Evolutionary conservation across 2,888 invertebrate genomes (phyloP).

Genomic region (Leptinotarsa haldemani): DNA sequence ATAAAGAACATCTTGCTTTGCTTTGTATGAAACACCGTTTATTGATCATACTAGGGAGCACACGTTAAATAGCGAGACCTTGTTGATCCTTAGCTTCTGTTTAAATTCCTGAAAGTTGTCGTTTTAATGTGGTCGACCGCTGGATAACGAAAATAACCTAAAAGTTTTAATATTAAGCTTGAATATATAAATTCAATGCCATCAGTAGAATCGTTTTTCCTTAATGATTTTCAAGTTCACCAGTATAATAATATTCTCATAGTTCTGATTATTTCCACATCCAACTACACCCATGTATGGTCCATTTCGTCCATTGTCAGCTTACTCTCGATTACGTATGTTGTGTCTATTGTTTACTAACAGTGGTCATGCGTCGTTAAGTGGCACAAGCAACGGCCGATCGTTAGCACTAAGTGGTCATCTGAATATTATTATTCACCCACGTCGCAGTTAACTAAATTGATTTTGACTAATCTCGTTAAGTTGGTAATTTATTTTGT

Average conservation of each 20-base stretch:
- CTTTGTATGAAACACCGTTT: no score
- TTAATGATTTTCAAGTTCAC: no score
- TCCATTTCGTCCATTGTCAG: slow-evolving; percentile 23
- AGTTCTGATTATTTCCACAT: neutral
- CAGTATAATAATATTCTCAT: neutral
- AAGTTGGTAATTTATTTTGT: slow-evolving; percentile 18
- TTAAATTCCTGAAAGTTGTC: no score
- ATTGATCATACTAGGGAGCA: no score
- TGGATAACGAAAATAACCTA: no score
- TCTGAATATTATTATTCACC: slow-evolving; percentile 33
- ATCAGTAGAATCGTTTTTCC: no score
- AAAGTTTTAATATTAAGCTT: no score
- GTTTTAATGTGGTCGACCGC: no score
- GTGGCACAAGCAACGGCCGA: slow-evolving; percentile 44
- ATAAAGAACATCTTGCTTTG: no score
- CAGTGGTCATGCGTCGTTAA: slow-evolving; percentile 60
- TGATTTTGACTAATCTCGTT: slow-evolving; percentile 26
- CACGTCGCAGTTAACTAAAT: slow-evolving; percentile 26
- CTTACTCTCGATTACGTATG: slow-evolving; percentile 47
- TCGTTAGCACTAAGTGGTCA: slow-evolving; percentile 33
- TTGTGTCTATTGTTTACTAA: slow-evolving; percentile 56
- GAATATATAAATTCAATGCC: no score
- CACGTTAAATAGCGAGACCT: no score
- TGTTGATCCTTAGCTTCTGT: no score
- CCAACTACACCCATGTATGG: slow-evolving; percentile 10